These are phyloP conservation scores for Chlorops oryzae DNA, from an alignment of 1,140 invertebrate species.

Conservation along the genomic window DNA sequence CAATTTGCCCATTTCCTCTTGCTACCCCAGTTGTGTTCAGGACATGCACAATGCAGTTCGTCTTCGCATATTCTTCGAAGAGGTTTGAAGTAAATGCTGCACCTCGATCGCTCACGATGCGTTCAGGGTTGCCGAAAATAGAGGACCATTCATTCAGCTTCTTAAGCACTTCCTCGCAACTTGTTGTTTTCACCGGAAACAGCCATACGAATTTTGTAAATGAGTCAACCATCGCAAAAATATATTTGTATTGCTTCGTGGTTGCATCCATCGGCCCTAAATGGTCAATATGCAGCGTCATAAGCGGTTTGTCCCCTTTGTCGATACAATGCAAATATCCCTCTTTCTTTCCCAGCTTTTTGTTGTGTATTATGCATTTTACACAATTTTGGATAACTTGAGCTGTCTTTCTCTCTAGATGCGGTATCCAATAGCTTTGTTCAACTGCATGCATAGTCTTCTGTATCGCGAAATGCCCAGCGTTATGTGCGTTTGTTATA, in stretches of 20 bases:
- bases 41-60: slow-evolving; percentile 20
- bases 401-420: slow-evolving; percentile 26
- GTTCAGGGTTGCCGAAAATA: slow-evolving; percentile 34
- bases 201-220: slow-evolving; percentile 43
- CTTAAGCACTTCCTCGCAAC: background rate
- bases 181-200: slow-evolving; percentile 2
- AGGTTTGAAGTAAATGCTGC: slow-evolving; percentile 38
- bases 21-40: slow-evolving; percentile 28
- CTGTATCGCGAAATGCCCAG: slow-evolving; percentile 2
- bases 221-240: slow-evolving; percentile 41
- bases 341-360: slow-evolving; percentile 40
- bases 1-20: slow-evolving; percentile 27
- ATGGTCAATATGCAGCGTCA: slow-evolving; percentile 19
- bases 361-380: slow-evolving; percentile 26
- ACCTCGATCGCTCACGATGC: slow-evolving; percentile 36
- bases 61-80: slow-evolving; percentile 14
- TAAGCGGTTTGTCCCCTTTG: slow-evolving; percentile 17
- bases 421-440: slow-evolving; percentile 9
- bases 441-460: slow-evolving; percentile 9
- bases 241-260: slow-evolving; percentile 42
- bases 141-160: slow-evolving; percentile 10
- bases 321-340: slow-evolving; percentile 33
- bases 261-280: slow-evolving; percentile 30
- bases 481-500: slow-evolving; percentile 8
- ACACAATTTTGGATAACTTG: slow-evolving; percentile 33